A percentile compares a stretch with the other conserved stretches of the same genome.
phyloP scores from a whole-genome alignment of 2,888 invertebrate species.

The Priocnemis perturbator region DNA sequence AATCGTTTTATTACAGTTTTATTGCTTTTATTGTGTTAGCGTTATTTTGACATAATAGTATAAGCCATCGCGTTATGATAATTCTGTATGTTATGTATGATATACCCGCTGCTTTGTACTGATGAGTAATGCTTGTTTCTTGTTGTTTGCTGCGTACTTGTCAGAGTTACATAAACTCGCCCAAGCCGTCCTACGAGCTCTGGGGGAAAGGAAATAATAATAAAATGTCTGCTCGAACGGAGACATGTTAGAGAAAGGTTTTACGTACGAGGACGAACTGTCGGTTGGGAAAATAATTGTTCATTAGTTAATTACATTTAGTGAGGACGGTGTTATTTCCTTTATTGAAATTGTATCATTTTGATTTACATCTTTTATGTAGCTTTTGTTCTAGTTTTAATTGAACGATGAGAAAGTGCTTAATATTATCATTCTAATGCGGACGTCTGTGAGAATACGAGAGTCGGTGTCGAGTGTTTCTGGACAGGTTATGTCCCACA shows the following conservation, averaged over 20 bases:
- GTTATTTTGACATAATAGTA: no score
- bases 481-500: no score
- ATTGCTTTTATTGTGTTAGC: no score
- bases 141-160: slow-evolving; percentile 2
- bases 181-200: slow-evolving; percentile 12
- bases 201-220: not conserved
- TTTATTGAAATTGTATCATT: not conserved
- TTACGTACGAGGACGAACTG: not conserved
- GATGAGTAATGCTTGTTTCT: slow-evolving; percentile 7
- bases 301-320: not conserved
- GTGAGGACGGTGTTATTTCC: slow-evolving; percentile 1
- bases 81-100: not conserved
- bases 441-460: no score
- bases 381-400: no score
- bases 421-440: no score
- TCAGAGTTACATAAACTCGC: slow-evolving; percentile 10
- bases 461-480: no score
- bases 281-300: not conserved
- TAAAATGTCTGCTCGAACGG: not conserved
- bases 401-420: no score
- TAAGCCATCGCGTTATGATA: not conserved
- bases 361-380: not conserved
- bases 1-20: no score
- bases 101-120: not conserved
- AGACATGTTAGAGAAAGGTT: not conserved